These are phyloP conservation scores for Reinhardtius hippoglossoides DNA, from an alignment of 2,113 vertebrate genomes.

Conservation along the genomic window DNA sequence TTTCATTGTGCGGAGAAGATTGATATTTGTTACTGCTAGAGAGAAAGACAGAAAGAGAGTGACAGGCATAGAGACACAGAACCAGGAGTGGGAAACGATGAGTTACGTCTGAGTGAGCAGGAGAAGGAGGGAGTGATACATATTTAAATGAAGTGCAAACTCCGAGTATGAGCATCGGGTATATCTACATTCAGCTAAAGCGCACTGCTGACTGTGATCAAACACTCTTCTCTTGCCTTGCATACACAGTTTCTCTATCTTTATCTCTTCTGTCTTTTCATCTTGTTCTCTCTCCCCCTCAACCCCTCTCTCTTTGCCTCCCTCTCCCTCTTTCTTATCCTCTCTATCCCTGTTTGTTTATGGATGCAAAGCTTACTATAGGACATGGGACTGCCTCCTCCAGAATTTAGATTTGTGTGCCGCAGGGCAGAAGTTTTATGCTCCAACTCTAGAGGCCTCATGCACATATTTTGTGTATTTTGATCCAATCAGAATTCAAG, in stretches of 20 bases:
- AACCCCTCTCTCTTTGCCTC: neutral
- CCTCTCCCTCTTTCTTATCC: neutral
- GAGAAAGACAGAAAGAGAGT: slow-evolving; percentile 9
- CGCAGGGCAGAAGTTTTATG: slow-evolving; percentile 33
- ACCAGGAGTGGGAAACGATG: slow-evolving; percentile 7
- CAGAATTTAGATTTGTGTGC: slow-evolving; percentile 29
- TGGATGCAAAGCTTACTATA: slow-evolving; percentile 32
- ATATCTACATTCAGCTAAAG: slow-evolving; percentile 42
- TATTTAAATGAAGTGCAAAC: slow-evolving; percentile 45
- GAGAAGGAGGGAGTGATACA: slow-evolving; percentile 28
- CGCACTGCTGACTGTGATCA: slow-evolving; percentile 58
- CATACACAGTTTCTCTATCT: slow-evolving; percentile 28
- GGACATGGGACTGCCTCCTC: slow-evolving; percentile 10
- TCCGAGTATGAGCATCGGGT: slow-evolving; percentile 26
- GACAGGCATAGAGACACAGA: slow-evolving; percentile 4
- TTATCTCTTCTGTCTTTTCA: slow-evolving; percentile 34
- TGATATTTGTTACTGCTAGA: neutral
- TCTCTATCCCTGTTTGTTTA: slow-evolving; percentile 19
- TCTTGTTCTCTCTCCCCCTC: slow-evolving; percentile 5
- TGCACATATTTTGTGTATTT: neutral
- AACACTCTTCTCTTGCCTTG: slow-evolving; percentile 31
- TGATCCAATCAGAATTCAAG: neutral
- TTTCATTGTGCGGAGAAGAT: slow-evolving; percentile 38
- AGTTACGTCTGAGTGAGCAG: slow-evolving; percentile 23
- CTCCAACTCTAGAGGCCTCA: slow-evolving; percentile 11